Evolutionary conservation across 2,888 invertebrate genomes (phyloP).

Genomic region (Heteromurus nitidus): DNA sequence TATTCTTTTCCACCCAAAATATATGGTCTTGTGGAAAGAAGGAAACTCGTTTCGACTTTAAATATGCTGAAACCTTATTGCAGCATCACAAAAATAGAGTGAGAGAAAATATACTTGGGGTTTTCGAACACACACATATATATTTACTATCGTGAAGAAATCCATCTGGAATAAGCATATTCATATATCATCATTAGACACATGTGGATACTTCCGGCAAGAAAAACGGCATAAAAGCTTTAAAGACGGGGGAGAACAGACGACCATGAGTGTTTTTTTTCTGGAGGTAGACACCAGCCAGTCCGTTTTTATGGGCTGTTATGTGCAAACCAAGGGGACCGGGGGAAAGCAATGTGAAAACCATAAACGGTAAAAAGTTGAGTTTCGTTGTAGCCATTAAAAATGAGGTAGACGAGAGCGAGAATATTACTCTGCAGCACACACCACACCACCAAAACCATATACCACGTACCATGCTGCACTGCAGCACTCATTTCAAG

Average conservation of each 20-base stretch:
- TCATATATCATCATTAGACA: constrained; percentile 63
- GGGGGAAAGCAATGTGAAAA: constrained; percentile 12
- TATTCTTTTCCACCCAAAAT: no score
- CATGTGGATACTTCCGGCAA: constrained; percentile 56
- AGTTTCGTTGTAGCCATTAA: constrained; percentile 55
- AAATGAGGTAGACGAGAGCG: constrained; percentile 9
- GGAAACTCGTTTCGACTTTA: background rate
- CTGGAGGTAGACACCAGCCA: background rate
- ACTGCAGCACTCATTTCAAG: no score
- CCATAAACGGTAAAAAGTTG: constrained; percentile 60
- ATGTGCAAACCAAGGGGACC: background rate
- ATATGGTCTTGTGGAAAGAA: no score
- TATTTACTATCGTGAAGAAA: background rate
- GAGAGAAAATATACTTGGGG: background rate
- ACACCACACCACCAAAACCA: background rate
- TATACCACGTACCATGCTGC: no score
- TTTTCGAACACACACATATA: no score
- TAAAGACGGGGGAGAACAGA: constrained; percentile 26
- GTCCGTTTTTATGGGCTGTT: background rate
- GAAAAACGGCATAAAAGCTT: constrained; percentile 37
- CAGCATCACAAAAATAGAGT: background rate
- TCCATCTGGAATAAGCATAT: constrained; percentile 30
- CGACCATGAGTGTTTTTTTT: no score
- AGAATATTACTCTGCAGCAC: background rate
- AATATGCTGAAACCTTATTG: no score